phyloP scores from a whole-genome alignment of 2,797 vertebrate species.

The Adrianichthys oophorus region DNA sequence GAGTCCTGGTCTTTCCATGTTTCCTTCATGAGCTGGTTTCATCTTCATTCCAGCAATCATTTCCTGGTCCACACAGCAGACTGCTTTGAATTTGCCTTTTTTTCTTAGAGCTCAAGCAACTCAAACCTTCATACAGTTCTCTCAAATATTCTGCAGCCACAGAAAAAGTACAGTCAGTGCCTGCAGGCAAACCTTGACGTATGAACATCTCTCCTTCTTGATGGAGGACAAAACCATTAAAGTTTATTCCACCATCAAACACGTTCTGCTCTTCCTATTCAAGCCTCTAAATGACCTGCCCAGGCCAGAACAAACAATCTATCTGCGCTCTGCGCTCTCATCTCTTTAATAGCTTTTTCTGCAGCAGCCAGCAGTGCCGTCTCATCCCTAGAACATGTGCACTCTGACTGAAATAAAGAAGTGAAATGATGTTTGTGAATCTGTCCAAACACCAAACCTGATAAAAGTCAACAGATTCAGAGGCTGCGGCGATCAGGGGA shows the following conservation, averaged over 20 bases:
- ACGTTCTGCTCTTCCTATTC: conserved; percentile 18
- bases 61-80: too few species aligned
- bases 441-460: too few species aligned
- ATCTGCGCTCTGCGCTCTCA: conserved; percentile 7
- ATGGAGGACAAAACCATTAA: conserved; percentile 46
- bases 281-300: conserved; percentile 28
- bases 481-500: too few species aligned
- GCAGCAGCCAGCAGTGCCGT: conserved; percentile 6
- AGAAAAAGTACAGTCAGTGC: background rate
- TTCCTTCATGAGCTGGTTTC: too few species aligned
- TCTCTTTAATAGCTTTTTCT: conserved; percentile 42
- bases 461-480: too few species aligned
- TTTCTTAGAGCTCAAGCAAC: background rate
- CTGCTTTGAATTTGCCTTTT: too few species aligned
- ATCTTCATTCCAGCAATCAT: too few species aligned
- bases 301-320: conserved; percentile 35
- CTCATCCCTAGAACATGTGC: conserved; percentile 1
- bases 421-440: too few species aligned
- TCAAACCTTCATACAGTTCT: background rate
- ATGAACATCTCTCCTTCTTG: conserved; percentile 23
- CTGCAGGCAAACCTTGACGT: background rate
- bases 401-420: too few species aligned
- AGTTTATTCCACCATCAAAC: conserved; percentile 48
- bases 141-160: background rate
- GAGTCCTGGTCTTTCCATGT: too few species aligned